Conservation (phyloP, 2,113 vertebrate species). For the Heterotis niloticus region DNA sequence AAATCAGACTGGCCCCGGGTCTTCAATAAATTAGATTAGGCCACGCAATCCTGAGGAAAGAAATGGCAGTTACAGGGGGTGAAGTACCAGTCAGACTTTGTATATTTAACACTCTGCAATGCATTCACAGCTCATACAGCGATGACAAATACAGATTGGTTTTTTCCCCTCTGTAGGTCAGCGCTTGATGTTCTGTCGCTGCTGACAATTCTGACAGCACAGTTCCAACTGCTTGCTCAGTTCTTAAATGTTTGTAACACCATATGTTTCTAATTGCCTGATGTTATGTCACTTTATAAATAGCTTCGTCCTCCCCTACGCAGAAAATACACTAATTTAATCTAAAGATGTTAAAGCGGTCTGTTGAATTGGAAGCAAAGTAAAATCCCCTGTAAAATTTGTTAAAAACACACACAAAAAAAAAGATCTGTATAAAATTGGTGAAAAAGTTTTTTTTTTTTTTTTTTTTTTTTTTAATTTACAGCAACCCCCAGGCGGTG, state of each 20-base stretch:
- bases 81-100: slow-evolving; percentile 15
- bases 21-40: slow-evolving; percentile 15
- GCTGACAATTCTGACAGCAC: slow-evolving; percentile 26
- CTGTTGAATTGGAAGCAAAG: too few relatives aligned
- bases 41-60: background rate
- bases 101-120: background rate
- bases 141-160: background rate
- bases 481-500: too few relatives aligned
- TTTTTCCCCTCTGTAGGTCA: background rate
- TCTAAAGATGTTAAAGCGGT: too few relatives aligned
- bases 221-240: slow-evolving; percentile 13
- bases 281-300: slow-evolving; percentile 30
- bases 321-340: too few relatives aligned
- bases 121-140: background rate
- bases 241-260: slow-evolving; percentile 16
- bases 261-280: slow-evolving; percentile 44
- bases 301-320: background rate
- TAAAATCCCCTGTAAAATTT: too few relatives aligned
- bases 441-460: too few relatives aligned
- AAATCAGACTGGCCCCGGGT: slow-evolving; percentile 2
- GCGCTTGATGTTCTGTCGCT: slow-evolving; percentile 25
- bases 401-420: too few relatives aligned
- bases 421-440: too few relatives aligned
- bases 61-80: background rate
- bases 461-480: too few relatives aligned